Evolutionary conservation across 2,888 invertebrate species (phyloP), one percentile per base, ranked within the genome.

Genomic region (Parapristionchus giblindavisi): DNA sequence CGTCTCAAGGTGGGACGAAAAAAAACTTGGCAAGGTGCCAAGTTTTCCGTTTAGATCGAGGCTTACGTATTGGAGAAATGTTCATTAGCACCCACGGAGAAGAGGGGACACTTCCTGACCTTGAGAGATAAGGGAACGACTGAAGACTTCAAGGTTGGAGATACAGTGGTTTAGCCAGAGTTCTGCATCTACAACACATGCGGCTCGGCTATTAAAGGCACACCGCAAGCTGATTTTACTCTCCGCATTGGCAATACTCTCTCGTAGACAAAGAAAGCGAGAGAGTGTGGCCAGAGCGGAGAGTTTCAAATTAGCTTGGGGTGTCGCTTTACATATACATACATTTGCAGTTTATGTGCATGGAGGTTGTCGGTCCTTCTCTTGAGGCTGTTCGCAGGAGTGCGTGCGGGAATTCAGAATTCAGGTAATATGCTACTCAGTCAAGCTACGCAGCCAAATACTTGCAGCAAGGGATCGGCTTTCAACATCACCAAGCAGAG

Each of bases 81-180:
- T 43, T 43, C 63, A 3, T 43, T 43, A 21, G 63, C 63, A 6
- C 63, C 63, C 63, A 43, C 40, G 36, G 43, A 40, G 17, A 32
- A 65, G 29, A 65, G 63, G 29, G 43, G 43, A 21, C 29, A 43
- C 27, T 65, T 65, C 29, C 63, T 65, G 8, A 43, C 63, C n/a
- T 43, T 65, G 36, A 65, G 43, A 8, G 63, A 65, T 32, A 65
- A 65, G 36, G 63, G 63, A 43, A 65, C 63, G 3, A 65, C 63
- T 43, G 43, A 6, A 14, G 63, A 65, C 43, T 65, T 65, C 63
- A 65, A 65, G 63, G 63, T 65, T 43, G 29, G 32, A 27, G 40
- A 21, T 61, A 61, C 61, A n/a, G 61, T n/a, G n/a, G n/a, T n/a
- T n/a, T n/a, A n/a, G n/a, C n/a, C n/a, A n/a, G n/a, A n/a, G n/a